These are phyloP conservation scores for Tiliacea aurago DNA, from an alignment of 2,888 invertebrate species.

Conservation along the genomic window DNA sequence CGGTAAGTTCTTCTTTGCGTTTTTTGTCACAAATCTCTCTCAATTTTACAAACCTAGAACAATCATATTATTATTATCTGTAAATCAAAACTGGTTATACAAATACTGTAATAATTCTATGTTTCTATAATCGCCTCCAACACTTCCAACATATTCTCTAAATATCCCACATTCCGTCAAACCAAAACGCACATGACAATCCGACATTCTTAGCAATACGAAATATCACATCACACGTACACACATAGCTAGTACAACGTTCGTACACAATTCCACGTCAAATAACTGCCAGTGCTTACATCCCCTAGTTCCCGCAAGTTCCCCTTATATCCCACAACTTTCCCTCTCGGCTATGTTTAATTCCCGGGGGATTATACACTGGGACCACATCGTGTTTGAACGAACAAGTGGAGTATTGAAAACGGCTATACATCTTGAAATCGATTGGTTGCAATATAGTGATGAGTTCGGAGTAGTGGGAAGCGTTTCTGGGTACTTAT, in stretches of 20 bases:
- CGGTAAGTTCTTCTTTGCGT: background rate
- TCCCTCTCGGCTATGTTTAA: constrained; percentile 31
- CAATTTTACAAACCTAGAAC: no score
- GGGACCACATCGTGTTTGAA: constrained; percentile 32
- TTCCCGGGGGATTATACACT: constrained; percentile 46
- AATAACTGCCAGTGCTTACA: constrained; percentile 54
- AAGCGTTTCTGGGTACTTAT: background rate
- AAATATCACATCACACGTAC: constrained; percentile 7
- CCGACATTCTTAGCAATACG: constrained; percentile 17
- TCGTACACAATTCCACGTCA: constrained; percentile 50
- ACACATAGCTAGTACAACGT: constrained; percentile 17
- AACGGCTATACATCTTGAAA: constrained; percentile 41
- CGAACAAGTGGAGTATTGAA: constrained; percentile 43
- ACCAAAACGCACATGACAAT: background rate
- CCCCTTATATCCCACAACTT: constrained; percentile 33
- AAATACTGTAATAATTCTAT: background rate
- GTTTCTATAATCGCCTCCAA: no score
- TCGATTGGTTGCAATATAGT: constrained; percentile 28
- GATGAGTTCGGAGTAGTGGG: constrained; percentile 20
- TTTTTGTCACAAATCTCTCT: background rate
- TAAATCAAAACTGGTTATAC: background rate
- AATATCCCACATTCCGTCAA: constrained; percentile 5
- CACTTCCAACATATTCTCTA: constrained; percentile 1
- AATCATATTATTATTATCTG: background rate
- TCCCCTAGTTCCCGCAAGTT: constrained; percentile 31